Conservation (phyloP, 2,888 invertebrate genomes). For the Diarsia rubi region DNA sequence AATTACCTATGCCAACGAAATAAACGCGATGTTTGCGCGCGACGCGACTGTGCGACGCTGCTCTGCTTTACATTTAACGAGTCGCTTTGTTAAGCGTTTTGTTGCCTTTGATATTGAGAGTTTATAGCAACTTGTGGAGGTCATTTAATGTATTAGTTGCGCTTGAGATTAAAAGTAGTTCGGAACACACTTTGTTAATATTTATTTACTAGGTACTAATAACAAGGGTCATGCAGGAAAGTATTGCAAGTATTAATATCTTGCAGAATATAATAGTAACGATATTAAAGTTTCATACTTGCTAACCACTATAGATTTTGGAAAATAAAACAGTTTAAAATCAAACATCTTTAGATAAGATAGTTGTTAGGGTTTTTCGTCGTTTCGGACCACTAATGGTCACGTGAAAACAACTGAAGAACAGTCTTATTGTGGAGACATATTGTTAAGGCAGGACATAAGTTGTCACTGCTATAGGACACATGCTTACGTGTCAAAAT, state of each 20-base stretch:
- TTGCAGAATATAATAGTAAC: no score
- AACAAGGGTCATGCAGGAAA: no score
- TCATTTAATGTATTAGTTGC: neutral
- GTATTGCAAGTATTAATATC: no score
- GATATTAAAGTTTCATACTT: no score
- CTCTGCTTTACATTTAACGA: slow-evolving; percentile 54
- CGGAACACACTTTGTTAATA: neutral
- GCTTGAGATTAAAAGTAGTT: neutral
- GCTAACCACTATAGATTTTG: no score
- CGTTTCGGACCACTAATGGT: no score
- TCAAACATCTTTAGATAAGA: no score
- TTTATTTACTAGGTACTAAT: neutral
- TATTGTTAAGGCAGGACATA: neutral
- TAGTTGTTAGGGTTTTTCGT: no score
- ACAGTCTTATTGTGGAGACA: neutral
- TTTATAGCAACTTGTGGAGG: slow-evolving; percentile 2
- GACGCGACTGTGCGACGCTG: slow-evolving; percentile 7
- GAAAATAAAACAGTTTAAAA: no score
- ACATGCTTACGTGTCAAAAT: neutral
- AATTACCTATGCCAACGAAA: slow-evolving; percentile 71
- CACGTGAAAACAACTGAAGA: no score
- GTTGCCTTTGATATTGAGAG: slow-evolving; percentile 37
- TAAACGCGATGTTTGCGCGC: slow-evolving; percentile 60
- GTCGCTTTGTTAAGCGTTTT: slow-evolving; percentile 50
- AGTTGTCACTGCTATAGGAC: no score